Evolutionary conservation across 2,113 vertebrate genomes (phyloP).

Genomic region (Xiphophorus hellerii): DNA sequence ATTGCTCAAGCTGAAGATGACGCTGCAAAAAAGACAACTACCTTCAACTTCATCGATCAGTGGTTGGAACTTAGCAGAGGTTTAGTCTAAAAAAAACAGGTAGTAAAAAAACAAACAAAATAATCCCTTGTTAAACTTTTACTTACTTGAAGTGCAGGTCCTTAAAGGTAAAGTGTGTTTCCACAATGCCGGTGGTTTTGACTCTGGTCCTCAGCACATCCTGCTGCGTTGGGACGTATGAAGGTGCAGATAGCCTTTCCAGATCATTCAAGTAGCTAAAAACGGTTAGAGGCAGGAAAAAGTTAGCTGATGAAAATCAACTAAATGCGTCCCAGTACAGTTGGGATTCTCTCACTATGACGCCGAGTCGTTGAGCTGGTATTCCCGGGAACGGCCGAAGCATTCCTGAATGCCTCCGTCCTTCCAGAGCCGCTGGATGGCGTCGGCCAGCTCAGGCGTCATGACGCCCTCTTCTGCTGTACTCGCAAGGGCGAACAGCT

Average conservation of each 20-base stretch:
- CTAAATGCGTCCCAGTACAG: not conserved
- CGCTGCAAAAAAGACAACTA: too few relatives aligned
- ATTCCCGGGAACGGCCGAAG: conserved; percentile 95
- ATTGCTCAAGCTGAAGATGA: too few relatives aligned
- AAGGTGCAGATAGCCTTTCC: conserved; percentile 92
- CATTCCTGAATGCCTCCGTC: conserved; percentile 94
- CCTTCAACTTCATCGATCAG: too few relatives aligned
- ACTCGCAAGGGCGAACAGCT: conserved; percentile 93
- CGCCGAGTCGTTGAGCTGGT: conserved; percentile 98
- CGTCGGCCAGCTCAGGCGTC: conserved; percentile 92
- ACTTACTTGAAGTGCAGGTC: conserved; percentile 99
- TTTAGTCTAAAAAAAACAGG: not conserved
- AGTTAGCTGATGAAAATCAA: not conserved
- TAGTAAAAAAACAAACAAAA: not conserved
- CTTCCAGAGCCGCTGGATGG: conserved; percentile 96
- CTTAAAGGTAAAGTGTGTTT: conserved; percentile 99
- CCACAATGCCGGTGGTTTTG: conserved; percentile 99
- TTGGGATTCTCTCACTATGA: conserved; percentile 90
- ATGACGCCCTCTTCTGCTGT: conserved; percentile 96
- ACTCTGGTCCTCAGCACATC: conserved; percentile 97
- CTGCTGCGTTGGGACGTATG: conserved; percentile 96
- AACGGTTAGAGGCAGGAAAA: not conserved
- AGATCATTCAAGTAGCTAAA: conserved; percentile 96
- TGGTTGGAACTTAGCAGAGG: too few relatives aligned
- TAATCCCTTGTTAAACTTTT: not conserved